A percentile compares a stretch with the other conserved stretches of the same genome.
Evolutionary conservation across 2,888 invertebrate species (phyloP).

Genomic region (Polyommatus iphigenia): DNA sequence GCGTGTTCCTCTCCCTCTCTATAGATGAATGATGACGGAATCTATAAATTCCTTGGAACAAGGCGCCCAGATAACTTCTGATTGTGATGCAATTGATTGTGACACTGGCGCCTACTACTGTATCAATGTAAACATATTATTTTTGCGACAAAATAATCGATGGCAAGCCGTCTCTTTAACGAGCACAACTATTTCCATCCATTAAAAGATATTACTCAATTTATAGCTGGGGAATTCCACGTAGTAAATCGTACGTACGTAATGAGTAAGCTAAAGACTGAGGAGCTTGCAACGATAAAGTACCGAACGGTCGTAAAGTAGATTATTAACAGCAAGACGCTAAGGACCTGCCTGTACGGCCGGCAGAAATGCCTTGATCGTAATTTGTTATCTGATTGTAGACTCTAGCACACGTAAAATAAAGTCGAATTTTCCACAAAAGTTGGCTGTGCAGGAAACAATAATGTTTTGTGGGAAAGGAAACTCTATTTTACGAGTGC

Average conservation of each 20-base stretch:
- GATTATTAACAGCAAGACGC: slow-evolving; percentile 7
- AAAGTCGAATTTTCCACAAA: background rate
- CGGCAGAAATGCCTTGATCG: background rate
- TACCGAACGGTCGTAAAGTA: slow-evolving; percentile 11
- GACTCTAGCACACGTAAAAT: background rate
- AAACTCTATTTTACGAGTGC: background rate
- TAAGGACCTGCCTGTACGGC: background rate
- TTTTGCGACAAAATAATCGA: background rate
- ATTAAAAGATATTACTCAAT: background rate
- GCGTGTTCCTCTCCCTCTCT: no score
- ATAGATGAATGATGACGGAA: no score
- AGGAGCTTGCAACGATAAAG: background rate
- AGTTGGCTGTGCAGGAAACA: background rate
- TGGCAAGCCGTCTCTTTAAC: background rate
- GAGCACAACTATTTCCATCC: background rate
- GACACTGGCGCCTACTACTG: background rate
- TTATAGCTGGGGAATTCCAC: background rate
- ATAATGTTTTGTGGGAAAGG: background rate
- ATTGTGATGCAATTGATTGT: background rate
- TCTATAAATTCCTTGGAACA: background rate
- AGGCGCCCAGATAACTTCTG: background rate
- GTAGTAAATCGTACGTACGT: slow-evolving; percentile 5
- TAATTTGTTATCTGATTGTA: background rate
- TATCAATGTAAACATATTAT: background rate
- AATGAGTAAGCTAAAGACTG: slow-evolving; percentile 8